Percentiles rank a stretch among this genome's conserved stretches.
These are phyloP conservation scores for Setipinna tenuifilis DNA, from an alignment of 2,797 vertebrate genomes.

Conservation along the genomic window DNA sequence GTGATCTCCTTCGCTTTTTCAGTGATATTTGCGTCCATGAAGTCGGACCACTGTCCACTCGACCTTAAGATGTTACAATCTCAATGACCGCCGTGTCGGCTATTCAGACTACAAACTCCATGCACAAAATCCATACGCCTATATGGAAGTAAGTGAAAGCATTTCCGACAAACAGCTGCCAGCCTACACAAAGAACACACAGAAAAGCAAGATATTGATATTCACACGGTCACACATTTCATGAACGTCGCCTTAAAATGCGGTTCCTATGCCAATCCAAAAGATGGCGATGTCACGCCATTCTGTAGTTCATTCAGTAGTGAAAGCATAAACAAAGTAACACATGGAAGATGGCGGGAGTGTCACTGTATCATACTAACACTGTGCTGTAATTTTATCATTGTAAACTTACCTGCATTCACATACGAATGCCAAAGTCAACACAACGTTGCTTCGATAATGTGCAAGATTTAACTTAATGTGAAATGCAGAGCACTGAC, in stretches of 20 bases:
- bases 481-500: not conserved
- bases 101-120: not conserved
- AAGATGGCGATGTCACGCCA: conserved; percentile 7
- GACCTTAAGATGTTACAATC: not conserved
- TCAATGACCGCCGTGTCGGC: not conserved
- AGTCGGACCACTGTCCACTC: not conserved
- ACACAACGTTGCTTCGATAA: not conserved
- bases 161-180: not conserved
- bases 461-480: not conserved
- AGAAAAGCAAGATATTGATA: too few species aligned
- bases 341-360: conserved; percentile 21
- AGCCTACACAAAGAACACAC: not conserved
- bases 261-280: not conserved
- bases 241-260: not conserved
- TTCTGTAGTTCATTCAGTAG: not conserved
- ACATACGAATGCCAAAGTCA: not conserved
- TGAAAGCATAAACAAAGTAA: not conserved
- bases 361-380: not conserved
- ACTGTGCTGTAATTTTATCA: too few species aligned
- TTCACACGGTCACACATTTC: not conserved
- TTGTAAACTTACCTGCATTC: too few species aligned
- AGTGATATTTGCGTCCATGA: not conserved
- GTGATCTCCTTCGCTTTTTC: not conserved
- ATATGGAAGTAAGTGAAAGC: not conserved
- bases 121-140: not conserved